A percentile compares a stretch with the other conserved stretches of the same genome.
Evolutionary conservation across 2,113 vertebrate species (phyloP).

Genomic region (Seriola rivoliana): DNA sequence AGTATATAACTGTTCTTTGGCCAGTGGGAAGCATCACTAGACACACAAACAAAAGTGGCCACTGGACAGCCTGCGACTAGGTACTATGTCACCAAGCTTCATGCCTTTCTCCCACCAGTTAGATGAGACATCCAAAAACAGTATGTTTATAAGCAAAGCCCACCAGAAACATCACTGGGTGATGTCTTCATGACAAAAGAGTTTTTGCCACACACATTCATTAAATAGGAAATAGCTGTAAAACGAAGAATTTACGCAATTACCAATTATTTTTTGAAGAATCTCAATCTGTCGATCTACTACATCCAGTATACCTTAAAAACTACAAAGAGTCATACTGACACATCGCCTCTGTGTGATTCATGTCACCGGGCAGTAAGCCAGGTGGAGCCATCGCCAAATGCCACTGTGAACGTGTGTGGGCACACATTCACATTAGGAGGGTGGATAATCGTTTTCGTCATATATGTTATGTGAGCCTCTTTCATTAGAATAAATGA

Average conservation of each 20-base stretch:
- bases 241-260: too few relatives aligned
- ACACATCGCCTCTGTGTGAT: not conserved
- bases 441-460: not conserved
- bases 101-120: not conserved
- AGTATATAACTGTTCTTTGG: too few relatives aligned
- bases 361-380: constrained; percentile 3
- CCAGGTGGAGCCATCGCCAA: not conserved
- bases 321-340: not conserved
- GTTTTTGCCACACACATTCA: not conserved
- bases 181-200: too few relatives aligned
- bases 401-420: not conserved
- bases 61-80: not conserved
- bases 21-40: too few relatives aligned
- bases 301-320: not conserved
- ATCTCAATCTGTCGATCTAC: not conserved
- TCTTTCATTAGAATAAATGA: not conserved
- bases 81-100: not conserved
- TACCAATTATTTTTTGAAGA: not conserved
- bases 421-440: not conserved
- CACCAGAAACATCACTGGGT: not conserved
- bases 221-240: not conserved
- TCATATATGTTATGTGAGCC: not conserved
- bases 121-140: not conserved
- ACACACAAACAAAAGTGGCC: too few relatives aligned
- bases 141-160: not conserved